phyloP scores from a whole-genome alignment of 2,113 vertebrate species.

The Prochilodus magdalenae region DNA sequence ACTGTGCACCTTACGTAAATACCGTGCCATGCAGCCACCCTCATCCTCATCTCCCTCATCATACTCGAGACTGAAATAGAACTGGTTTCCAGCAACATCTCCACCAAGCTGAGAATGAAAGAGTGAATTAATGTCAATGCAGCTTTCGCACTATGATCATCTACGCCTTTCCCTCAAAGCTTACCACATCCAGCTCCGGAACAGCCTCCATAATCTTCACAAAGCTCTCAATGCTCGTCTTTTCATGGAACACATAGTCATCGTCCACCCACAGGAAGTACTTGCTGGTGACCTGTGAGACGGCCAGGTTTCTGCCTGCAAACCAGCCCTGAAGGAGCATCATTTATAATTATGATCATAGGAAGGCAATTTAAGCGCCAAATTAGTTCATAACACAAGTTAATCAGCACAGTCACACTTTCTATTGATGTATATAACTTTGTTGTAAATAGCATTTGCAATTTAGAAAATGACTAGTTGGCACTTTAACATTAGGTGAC shows the following conservation, averaged over 20 bases:
- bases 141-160: neutral
- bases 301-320: constrained; percentile 79
- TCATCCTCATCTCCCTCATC: constrained; percentile 63
- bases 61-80: constrained; percentile 69
- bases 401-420: too few species aligned
- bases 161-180: constrained; percentile 13
- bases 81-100: constrained; percentile 66
- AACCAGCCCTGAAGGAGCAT: constrained; percentile 79
- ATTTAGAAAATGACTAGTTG: too few species aligned
- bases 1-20: constrained; percentile 45
- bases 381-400: too few species aligned
- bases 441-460: too few species aligned
- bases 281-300: constrained; percentile 82
- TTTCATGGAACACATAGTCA: constrained; percentile 74
- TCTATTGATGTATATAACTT: too few species aligned
- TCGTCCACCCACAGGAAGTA: constrained; percentile 84
- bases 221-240: constrained; percentile 77
- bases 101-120: constrained; percentile 69
- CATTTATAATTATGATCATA: neutral
- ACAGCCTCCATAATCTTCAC: constrained; percentile 77
- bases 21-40: constrained; percentile 70
- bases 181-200: constrained; percentile 78
- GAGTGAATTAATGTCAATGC: neutral
- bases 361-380: neutral
- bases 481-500: too few species aligned